phyloP scores from a whole-genome alignment of 1,140 invertebrate genomes.

The Rhagoletis zephyria region DNA sequence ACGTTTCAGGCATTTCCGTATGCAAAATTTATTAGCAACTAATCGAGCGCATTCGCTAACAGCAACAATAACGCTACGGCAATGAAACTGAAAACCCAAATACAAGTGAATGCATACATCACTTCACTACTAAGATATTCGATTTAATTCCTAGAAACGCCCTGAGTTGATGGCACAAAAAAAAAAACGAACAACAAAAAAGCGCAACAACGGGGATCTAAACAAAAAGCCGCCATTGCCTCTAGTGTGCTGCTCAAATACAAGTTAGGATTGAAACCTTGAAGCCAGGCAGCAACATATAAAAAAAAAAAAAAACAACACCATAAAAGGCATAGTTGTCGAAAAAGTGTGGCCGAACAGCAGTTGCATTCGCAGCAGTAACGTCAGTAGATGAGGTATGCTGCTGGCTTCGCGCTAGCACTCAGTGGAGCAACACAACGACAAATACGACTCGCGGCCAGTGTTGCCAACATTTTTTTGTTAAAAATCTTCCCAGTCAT shows the following conservation, averaged over 20 bases:
- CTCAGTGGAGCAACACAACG: background rate
- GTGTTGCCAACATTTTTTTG: too few relatives aligned
- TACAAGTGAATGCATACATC: background rate
- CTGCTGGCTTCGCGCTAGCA: background rate
- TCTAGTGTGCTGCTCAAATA: background rate
- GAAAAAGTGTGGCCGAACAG: conserved; percentile 31
- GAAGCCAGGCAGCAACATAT: background rate
- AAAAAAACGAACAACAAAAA: conserved; percentile 12
- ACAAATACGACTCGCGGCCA: background rate
- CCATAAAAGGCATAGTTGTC: background rate
- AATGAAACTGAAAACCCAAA: conserved; percentile 38
- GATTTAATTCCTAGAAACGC: conserved; percentile 54
- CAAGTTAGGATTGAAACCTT: background rate
- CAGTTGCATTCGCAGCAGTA: conserved; percentile 41
- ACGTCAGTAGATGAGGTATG: background rate
- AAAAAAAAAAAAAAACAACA: background rate
- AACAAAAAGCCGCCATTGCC: conserved; percentile 25
- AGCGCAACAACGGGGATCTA: conserved; percentile 24
- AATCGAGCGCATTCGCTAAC: conserved; percentile 27
- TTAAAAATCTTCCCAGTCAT: too few relatives aligned
- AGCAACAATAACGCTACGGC: background rate
- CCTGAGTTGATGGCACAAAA: conserved; percentile 23
- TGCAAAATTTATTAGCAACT: conserved; percentile 43
- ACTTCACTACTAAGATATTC: conserved; percentile 46
- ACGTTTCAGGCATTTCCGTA: conserved; percentile 16